Percentiles rank a stretch among this genome's conserved stretches.
Conservation (phyloP, 37 sponge, comb jelly and placozoan species). For the Geodia barretti region DNA sequence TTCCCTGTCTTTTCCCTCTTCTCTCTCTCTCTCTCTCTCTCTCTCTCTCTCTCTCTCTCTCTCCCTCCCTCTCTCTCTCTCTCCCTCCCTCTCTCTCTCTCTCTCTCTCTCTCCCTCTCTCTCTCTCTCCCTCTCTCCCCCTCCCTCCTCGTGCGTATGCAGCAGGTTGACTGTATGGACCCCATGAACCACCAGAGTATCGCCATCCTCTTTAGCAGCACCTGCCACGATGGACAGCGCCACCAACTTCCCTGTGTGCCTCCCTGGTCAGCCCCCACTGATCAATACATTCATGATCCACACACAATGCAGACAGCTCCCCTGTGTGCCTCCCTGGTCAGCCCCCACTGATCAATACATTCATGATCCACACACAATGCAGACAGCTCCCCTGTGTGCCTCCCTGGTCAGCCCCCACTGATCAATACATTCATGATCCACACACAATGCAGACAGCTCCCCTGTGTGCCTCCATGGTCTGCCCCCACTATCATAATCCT, state of each 20-base stretch:
- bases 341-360: not conserved
- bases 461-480: conserved; percentile 64
- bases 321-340: conserved; percentile 64
- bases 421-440: not conserved
- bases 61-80: too few species aligned
- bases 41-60: too few species aligned
- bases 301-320: conserved; percentile 36
- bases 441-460: conserved; percentile 36
- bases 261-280: conserved; percentile 35
- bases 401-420: conserved; percentile 35
- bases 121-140: not conserved
- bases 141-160: not conserved
- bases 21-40: too few species aligned
- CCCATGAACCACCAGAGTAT: conserved; percentile 74
- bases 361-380: conserved; percentile 16
- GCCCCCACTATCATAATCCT: not conserved
- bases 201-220: conserved; percentile 65
- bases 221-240: conserved; percentile 65
- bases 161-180: conserved; percentile 69
- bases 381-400: conserved; percentile 48
- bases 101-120: too few species aligned
- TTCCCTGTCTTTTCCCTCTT: too few species aligned
- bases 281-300: not conserved
- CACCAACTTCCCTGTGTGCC: conserved; percentile 50
- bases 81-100: too few species aligned